These are phyloP conservation scores for Mnemiopsis leidyi DNA, from an alignment of 37 sponge, comb jelly and placozoan genomes.

Conservation along the genomic window DNA sequence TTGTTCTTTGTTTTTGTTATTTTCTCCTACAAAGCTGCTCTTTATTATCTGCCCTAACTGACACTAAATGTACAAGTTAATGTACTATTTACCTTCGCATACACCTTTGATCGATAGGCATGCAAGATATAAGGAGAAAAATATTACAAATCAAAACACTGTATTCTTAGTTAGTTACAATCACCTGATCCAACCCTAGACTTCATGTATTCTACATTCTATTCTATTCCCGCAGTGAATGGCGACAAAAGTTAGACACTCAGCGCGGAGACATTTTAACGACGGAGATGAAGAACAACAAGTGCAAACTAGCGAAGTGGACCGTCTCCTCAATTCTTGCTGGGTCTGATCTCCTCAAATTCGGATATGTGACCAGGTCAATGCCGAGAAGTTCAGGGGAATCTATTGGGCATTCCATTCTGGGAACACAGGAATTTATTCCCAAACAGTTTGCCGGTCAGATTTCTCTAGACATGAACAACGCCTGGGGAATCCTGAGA, in stretches of 20 bases:
- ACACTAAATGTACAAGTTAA: neutral
- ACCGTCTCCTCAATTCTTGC: constrained; percentile 83
- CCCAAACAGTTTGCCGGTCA: constrained; percentile 89
- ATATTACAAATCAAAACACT: too few species aligned
- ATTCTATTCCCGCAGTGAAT: constrained; percentile 70
- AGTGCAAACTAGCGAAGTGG: constrained; percentile 96
- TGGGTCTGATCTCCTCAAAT: constrained; percentile 90
- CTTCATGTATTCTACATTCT: too few species aligned
- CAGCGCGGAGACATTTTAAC: constrained; percentile 96
- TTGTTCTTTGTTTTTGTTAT: neutral
- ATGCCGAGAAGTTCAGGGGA: constrained; percentile 69
- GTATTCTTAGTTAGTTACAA: too few species aligned
- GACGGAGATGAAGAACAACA: constrained; percentile 98
- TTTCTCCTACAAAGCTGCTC: neutral
- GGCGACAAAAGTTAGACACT: constrained; percentile 92
- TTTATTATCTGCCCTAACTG: neutral
- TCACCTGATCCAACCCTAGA: too few species aligned
- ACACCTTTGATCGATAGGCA: neutral
- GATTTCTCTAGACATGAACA: constrained; percentile 86
- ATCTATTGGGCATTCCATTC: constrained; percentile 79
- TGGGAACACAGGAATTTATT: constrained; percentile 87
- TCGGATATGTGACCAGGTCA: constrained; percentile 84
- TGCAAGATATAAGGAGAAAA: too few species aligned
- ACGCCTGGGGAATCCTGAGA: constrained; percentile 92
- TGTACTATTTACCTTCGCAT: neutral